A percentile compares a stretch with the other conserved stretches of the same genome.
These are phyloP conservation scores for Polydrusus tereticollis DNA, from an alignment of 2,888 invertebrate species.

Conservation along the genomic window DNA sequence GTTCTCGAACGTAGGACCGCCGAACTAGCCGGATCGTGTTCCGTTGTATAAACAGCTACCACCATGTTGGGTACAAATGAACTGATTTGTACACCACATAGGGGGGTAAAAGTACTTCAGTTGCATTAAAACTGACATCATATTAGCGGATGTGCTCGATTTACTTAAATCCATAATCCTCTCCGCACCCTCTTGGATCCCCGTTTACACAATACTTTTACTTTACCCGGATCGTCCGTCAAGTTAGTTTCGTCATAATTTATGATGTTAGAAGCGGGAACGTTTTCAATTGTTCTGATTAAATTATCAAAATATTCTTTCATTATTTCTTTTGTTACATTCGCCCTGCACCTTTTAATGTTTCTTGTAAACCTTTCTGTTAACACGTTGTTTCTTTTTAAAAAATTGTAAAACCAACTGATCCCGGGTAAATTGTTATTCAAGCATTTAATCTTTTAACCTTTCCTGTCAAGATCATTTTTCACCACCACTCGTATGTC, in stretches of 20 bases:
- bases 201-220: constrained; percentile 32
- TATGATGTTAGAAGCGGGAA: constrained; percentile 15
- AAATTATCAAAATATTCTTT: constrained; percentile 46
- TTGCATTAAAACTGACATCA: constrained; percentile 44
- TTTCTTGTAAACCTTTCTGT: constrained; percentile 37
- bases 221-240: constrained; percentile 36
- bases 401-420: constrained; percentile 39
- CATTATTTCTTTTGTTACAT: constrained; percentile 39
- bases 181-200: constrained; percentile 47
- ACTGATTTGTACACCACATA: constrained; percentile 47
- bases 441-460: constrained; percentile 14
- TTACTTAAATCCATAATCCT: constrained; percentile 49
- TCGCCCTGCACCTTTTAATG: constrained; percentile 33
- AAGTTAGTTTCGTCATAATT: constrained; percentile 51
- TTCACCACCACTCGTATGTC: constrained; percentile 18
- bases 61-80: constrained; percentile 28
- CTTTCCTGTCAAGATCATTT: constrained; percentile 20
- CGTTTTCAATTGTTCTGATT: constrained; percentile 27
- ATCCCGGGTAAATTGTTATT: constrained; percentile 17
- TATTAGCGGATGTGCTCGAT: constrained; percentile 44
- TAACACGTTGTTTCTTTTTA: constrained; percentile 9
- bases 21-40: constrained; percentile 40
- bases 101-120: constrained; percentile 44
- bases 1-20: constrained; percentile 13
- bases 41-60: constrained; percentile 22